Base-by-base conservation (phyloP, 2,797 vertebrate species). In the Sus cebifrons region DNA sequence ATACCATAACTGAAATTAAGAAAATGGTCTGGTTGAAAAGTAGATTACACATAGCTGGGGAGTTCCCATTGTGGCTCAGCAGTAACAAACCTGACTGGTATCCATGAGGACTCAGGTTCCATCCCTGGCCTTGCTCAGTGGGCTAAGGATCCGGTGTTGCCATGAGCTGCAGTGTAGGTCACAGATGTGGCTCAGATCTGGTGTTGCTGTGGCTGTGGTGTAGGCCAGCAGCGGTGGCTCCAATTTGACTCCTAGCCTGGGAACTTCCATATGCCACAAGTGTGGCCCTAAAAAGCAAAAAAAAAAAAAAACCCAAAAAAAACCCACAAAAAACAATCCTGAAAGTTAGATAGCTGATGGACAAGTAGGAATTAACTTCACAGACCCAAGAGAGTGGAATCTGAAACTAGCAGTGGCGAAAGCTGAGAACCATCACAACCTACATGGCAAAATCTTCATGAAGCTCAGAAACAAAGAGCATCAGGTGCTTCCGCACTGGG, bases 311-410 rank as follows among this genome's bases (percentile, higher is more conserved):
- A 49, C 5, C 44, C 5, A 49, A 49, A 6, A 49, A 49, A 49
- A 49, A 49, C 6, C 6, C 44, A 49, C 44, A 49, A 49, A 49
- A 49, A 49, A 49, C 44, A 62, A 27, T 65, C 75, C 67, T 87
- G 32, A 88, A 91, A 94, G 73, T 29, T 16, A 88, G 71, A 85
- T 85, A 78, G 79, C 91, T 94, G 78, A 79, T 70, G 83, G 73
- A 79, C 54, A 86, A 82, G 23, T 8, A 73, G 68, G 36, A 84
- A 49, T 25, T 77, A 79, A 88, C 12, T 71, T 81, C 44, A 36
- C 14, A 84, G 70, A 32, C 16, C 6, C 32, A 60, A 29, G n/a
- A 70, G 16, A 36, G 36, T 5, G 3, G 58, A 73, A 81, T 60
- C 12, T 65, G n/a, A 32, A 84, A 52, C 44, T 20, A 5, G 78